phyloP scores from a whole-genome alignment of 30 jellyfish, hydroid and myxozoan genomes.

The Hydractinia echinata region DNA sequence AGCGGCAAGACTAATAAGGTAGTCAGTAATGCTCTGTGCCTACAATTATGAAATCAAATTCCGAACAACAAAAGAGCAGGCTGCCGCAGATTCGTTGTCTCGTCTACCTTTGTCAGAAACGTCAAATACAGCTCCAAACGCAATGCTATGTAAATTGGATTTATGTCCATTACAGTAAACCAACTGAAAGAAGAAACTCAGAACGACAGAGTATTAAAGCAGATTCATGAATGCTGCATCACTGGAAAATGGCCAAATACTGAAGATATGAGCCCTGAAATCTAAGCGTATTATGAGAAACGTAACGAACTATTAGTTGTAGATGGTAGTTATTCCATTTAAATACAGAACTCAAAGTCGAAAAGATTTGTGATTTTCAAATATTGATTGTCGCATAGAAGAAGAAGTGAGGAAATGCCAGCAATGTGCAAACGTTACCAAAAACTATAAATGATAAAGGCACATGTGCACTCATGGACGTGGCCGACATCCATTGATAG shows the following conservation, averaged over 20 bases:
- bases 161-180: background rate
- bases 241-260: background rate
- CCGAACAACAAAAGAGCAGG: slow-evolving; percentile 27
- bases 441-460: background rate
- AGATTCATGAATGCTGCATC: background rate
- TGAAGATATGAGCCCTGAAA: too few relatives aligned
- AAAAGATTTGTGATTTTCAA: slow-evolving; percentile 21
- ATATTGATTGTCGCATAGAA: slow-evolving; percentile 13
- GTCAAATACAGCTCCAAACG: background rate
- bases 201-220: background rate
- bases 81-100: slow-evolving; percentile 28
- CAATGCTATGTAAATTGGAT: background rate
- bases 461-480: too few relatives aligned
- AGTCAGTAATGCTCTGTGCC: slow-evolving; percentile 47
- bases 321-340: background rate
- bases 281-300: background rate
- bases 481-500: too few relatives aligned
- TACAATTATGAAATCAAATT: slow-evolving; percentile 18
- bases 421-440: background rate
- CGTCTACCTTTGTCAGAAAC: slow-evolving; percentile 31
- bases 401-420: slow-evolving; percentile 8
- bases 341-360: slow-evolving; percentile 1
- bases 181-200: background rate
- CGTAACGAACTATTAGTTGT: background rate
- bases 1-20: slow-evolving; percentile 48